Evolutionary conservation across 1,140 invertebrate species (phyloP), one percentile per base, ranked within the genome.

Genomic region (Cepaea nemoralis): DNA sequence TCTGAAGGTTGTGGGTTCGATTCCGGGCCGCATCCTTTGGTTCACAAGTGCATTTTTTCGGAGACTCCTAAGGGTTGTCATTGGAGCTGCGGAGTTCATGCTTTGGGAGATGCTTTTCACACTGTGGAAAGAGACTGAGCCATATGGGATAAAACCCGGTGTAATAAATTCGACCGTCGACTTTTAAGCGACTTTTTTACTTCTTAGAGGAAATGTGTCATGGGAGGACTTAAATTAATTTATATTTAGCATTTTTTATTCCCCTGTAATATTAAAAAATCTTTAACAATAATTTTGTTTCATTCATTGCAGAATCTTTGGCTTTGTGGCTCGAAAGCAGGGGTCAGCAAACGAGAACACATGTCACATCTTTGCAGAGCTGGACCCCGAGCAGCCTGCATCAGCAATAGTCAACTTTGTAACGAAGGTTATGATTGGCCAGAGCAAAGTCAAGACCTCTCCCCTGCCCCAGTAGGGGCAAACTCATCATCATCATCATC

Each of bases 401-500:
- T 95, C 95, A 48, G 97, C 97, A 48, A 98, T 99, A 89, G 96
- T 98, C 77, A 97, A 97, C 91, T 99, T 98, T 92, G 96, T 98
- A 45, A 97, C 97, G 89, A 98, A 97, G 93, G 95, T 98, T 74
- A 90, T 91, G 89, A 88, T 91, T 84, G 90, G 90, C 70, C 89
- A 90, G 82, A 87, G 85, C 82, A 90, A 88, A 74, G 84, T 87
- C 39, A 90, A 90, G 80, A 87, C 86, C 27, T 19, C n/a, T 31
- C 27, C 2, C 59, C 27, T 27, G n/a, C 14, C 24, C 50, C 50
- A 22, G 50, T 22, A 5, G 12, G 50, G 50, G 59, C 5, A 31
- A 31, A 27, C 27, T 63, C 33, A 31, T 6, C 16, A 63, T 31
- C n/a, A 31, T 6, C 10, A 31, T 63, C 27, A 31, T 63, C 59